Percentiles rank a stretch among this genome's conserved stretches.
phyloP scores from a whole-genome alignment of 2,113 vertebrate genomes.

The Baryphthengus martii region DNA sequence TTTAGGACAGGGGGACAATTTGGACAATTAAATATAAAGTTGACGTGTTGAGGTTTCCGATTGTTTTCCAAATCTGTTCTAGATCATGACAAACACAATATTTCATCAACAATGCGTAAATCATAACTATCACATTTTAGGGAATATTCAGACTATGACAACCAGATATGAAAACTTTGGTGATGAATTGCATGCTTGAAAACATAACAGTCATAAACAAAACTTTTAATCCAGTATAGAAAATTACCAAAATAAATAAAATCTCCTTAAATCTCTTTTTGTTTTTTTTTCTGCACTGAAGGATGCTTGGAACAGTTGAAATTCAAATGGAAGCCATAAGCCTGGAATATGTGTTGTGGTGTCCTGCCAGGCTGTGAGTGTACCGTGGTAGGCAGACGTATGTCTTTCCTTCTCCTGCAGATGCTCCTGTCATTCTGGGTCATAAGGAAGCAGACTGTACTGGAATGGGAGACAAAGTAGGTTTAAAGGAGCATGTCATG shows the following conservation, averaged over 20 bases:
- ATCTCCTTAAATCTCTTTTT: neutral
- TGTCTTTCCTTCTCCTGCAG: neutral
- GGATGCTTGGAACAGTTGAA: neutral
- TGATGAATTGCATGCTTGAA: neutral
- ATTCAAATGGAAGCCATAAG: neutral
- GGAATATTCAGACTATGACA: neutral
- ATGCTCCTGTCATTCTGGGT: neutral
- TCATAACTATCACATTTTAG: neutral
- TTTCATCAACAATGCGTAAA: neutral
- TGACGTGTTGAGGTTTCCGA: accelerated
- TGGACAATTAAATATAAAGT: neutral
- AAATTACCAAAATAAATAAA: neutral
- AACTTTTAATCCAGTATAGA: neutral
- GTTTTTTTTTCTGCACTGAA: neutral
- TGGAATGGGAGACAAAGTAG: neutral
- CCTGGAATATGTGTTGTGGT: neutral
- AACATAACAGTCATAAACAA: neutral
- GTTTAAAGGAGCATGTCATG: neutral
- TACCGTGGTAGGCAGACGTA: neutral
- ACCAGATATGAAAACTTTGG: neutral
- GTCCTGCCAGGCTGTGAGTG: neutral
- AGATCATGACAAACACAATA: neutral
- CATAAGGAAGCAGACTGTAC: neutral
- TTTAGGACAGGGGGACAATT: neutral
- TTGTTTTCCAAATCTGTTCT: neutral